phyloP scores from a whole-genome alignment of 2,113 vertebrate species.

The Silurus asotus region DNA sequence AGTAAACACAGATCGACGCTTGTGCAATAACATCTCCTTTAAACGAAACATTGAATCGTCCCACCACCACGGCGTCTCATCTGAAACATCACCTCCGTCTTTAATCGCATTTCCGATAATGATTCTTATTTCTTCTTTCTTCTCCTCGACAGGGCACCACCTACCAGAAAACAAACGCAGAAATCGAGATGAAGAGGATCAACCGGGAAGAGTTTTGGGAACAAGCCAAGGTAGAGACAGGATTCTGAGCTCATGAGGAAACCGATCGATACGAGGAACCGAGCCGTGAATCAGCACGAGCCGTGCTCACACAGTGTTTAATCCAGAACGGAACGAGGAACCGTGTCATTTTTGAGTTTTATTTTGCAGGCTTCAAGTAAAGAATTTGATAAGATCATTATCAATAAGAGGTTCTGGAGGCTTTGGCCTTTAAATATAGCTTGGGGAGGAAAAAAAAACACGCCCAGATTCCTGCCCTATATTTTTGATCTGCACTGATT shows the following conservation, averaged over 20 bases:
- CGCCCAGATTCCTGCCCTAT: constrained; percentile 29
- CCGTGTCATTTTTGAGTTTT: neutral
- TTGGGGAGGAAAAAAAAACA: neutral
- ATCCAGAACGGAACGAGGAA: constrained; percentile 11
- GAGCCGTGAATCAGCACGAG: neutral
- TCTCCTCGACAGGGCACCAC: constrained; percentile 82
- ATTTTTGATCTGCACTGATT: constrained; percentile 32
- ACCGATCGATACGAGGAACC: neutral
- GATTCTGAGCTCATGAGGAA: neutral
- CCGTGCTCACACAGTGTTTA: neutral
- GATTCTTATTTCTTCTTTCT: neutral
- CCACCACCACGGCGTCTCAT: neutral
- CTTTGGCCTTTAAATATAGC: neutral
- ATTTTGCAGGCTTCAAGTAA: neutral
- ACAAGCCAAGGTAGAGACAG: constrained; percentile 85
- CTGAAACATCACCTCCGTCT: constrained; percentile 7
- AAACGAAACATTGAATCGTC: neutral
- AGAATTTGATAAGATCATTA: neutral
- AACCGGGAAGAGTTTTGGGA: constrained; percentile 99
- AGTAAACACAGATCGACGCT: neutral
- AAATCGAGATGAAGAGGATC: constrained; percentile 96
- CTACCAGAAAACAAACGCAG: constrained; percentile 94
- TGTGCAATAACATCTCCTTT: too few relatives aligned
- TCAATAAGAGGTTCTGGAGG: constrained; percentile 18
- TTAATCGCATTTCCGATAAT: constrained; percentile 8